Base-by-base conservation (phyloP, 2,888 invertebrate genomes). In the Tetragonula carbonaria region DNA sequence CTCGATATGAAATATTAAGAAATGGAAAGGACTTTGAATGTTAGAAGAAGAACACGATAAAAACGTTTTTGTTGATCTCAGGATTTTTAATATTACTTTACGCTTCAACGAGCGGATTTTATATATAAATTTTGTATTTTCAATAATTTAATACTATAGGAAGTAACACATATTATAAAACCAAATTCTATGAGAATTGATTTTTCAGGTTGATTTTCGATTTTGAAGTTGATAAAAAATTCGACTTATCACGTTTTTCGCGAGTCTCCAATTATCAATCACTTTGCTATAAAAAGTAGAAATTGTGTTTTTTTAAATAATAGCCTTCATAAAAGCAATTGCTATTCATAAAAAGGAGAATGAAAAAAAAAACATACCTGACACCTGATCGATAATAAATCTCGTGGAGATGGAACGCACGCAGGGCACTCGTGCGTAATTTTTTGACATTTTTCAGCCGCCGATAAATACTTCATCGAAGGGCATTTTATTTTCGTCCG, bases 401-500 rank as follows among this genome's bases (percentile, higher is more conserved):
- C 70, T 62, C n/a, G 21, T 2, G 45, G 45, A 45, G 45, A 23
- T 33, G 21, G 28, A 70, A 70, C 21, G 66, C 21, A n/a, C 16
- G 33, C 4, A 45, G 28, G 6, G 16, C 21, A 63, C 57, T 80
- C 63, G 63, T 57, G 18, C 23, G 18, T n/a, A 62, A 62, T 72
- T 59, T 80, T 72, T 79, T 53, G 66, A 51, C 62, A 57, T 28
- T 62, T 73, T 80, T 55, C 80, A 63, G 59, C 57, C 59, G 51
- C 67, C 80, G 65, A 80, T 79, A 80, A 66, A 72, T 81, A 80
- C 70, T 66, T 53, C 53, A 45, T 72, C 53, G n/a, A 62, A 33
- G 23, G 33, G 18, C 18, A n/a, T 71, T 77, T 77, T n/a, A 50
- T 80, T 80, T 68, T 5, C 65, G 18, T 62, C 18, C 45, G 5